Conservation (phyloP, 2,113 vertebrate genomes). For the Columba livia region DNA sequence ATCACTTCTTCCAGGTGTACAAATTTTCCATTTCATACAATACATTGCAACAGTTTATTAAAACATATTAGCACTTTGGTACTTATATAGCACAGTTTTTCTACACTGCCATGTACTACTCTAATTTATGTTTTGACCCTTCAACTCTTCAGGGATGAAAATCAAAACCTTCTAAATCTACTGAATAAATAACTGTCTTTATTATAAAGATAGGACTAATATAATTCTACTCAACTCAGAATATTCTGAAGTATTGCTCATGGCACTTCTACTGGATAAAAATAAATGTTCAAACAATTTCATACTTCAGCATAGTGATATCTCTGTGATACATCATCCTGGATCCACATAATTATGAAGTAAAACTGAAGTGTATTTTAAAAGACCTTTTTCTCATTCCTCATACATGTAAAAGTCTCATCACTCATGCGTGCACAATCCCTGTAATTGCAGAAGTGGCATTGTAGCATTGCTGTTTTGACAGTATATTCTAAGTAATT, state of each 20-base stretch:
- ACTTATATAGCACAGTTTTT: not conserved
- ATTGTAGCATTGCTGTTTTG: not conserved
- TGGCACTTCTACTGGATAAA: not conserved
- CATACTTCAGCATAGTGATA: not conserved
- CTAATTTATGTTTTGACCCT: constrained; percentile 3
- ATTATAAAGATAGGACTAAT: constrained; percentile 25
- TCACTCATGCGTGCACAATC: not conserved
- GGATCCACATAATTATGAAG: constrained; percentile 3
- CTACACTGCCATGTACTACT: not conserved
- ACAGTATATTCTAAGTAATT: constrained; percentile 4
- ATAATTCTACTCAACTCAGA: constrained; percentile 5
- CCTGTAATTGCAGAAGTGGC: not conserved
- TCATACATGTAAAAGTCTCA: not conserved
- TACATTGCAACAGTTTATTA: not conserved
- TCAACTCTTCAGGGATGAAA: constrained; percentile 9
- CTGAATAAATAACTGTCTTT: constrained; percentile 12
- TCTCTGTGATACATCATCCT: constrained; percentile 11
- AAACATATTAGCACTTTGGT: not conserved
- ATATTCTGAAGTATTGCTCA: constrained; percentile 1
- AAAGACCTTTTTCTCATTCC: constrained; percentile 16
- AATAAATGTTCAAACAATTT: constrained; percentile 49
- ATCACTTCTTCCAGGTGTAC: not conserved
- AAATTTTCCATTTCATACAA: not conserved
- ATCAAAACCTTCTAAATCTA: constrained; percentile 8
- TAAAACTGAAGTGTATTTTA: constrained; percentile 32